Evolutionary conservation across 2,797 vertebrate genomes (phyloP), one percentile per base, ranked within the genome.

Genomic region (Rhodeus uyekii): DNA sequence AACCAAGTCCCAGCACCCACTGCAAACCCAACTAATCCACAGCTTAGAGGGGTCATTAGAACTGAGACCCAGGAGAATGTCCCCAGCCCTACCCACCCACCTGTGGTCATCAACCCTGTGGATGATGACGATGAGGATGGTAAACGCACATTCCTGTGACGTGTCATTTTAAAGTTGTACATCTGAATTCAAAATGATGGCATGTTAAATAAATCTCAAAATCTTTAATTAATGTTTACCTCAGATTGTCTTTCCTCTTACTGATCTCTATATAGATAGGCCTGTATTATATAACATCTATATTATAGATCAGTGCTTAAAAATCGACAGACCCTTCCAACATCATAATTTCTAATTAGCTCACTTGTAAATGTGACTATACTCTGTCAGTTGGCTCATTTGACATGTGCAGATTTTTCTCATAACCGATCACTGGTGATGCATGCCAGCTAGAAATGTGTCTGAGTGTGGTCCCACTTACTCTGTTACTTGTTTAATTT

Each of bases 41-140:
- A 99, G 89, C 91, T 98, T 78, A 90, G 96, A 89, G 96, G 96
- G 0, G 94, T 99, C 82, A 96, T 97, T 85, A 98, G 98, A 84
- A 94, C 95, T 12, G 98, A 99, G 16, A 95, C 92, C 38, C 96
- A 96, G 0, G 98, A 99, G 86, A 97, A 95, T 0, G 97, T 99
- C 0, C 98, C 97, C 0, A 99, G 98, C 58, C 98, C 98, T 48
- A 98, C 98, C 2, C 98, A 99, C 61, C 98, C 98, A 67, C 98
- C 98, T 0, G 97, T 99, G 27, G 98, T 99, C 9, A 99, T 99
- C 81, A 99, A 98, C 60, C 96, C 98, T 82, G 96, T 96, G 2
- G 98, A 99, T 81, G 98, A 98, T 39, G 96, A 97, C 34, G 97
- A 99, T 19, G 98, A 99, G 64, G 98, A 99, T 86, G 98, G 98